These are phyloP conservation scores for Chiloscyllium punctatum DNA, from an alignment of 2,797 vertebrate species.

Conservation along the genomic window DNA sequence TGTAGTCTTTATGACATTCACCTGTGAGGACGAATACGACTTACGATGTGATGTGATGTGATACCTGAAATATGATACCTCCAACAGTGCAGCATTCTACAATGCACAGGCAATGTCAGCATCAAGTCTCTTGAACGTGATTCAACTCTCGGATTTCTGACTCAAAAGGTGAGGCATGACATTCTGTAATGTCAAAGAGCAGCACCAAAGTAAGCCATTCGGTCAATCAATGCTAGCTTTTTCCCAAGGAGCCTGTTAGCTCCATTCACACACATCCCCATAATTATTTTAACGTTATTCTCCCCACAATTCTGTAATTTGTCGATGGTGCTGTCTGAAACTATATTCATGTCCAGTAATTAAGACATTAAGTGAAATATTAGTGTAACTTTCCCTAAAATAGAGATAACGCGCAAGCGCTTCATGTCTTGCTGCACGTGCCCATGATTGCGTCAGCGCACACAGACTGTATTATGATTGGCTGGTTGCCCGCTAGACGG, in stretches of 20 bases:
- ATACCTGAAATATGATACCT: not conserved
- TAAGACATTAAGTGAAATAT: not conserved
- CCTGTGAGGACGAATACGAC: not conserved
- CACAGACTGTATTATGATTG: not conserved
- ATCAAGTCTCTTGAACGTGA: not conserved
- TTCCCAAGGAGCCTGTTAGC: not conserved
- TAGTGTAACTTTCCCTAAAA: not conserved
- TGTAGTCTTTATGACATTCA: not conserved
- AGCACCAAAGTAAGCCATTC: not conserved
- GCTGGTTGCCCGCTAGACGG: fast-evolving
- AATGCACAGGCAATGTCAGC: not conserved
- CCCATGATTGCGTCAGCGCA: not conserved
- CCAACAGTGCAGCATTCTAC: not conserved
- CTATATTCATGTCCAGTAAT: not conserved
- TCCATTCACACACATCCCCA: too few species aligned
- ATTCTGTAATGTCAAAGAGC: not conserved
- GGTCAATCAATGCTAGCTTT: not conserved
- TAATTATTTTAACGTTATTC: too few species aligned
- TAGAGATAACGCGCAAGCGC: not conserved
- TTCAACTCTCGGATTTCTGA: not conserved
- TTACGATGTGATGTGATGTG: not conserved
- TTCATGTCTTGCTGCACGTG: not conserved
- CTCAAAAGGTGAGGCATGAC: not conserved
- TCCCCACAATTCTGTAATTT: not conserved
- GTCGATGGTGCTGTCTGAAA: not conserved